Evolutionary conservation across 2,113 vertebrate genomes (phyloP).

Genomic region (Caretta caretta): DNA sequence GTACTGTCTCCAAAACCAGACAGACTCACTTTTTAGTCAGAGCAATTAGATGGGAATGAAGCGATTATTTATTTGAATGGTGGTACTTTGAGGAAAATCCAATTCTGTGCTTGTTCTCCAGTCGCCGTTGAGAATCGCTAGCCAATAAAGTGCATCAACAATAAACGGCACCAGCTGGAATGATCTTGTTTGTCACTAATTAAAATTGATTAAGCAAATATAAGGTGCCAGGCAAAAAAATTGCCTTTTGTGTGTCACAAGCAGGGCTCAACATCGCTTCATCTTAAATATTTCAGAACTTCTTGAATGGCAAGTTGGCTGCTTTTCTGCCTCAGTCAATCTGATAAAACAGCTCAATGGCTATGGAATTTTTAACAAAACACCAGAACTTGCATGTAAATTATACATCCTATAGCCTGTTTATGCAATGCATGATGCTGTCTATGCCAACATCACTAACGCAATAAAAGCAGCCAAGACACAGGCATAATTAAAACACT

Average conservation of each 20-base stretch:
- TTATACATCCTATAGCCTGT: background rate
- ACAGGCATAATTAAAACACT: background rate
- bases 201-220: constrained; percentile 28
- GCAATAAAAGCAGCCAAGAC: background rate
- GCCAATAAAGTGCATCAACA: background rate
- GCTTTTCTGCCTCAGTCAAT: background rate
- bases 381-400: background rate
- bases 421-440: background rate
- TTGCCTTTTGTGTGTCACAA: background rate
- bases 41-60: background rate
- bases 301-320: fast-evolving
- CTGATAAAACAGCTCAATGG: background rate
- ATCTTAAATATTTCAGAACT: background rate
- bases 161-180: background rate
- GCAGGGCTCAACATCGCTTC: background rate
- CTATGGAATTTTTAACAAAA: background rate
- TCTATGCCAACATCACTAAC: background rate
- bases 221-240: background rate
- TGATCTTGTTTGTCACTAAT: background rate
- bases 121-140: background rate
- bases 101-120: background rate
- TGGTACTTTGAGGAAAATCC: background rate
- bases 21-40: background rate
- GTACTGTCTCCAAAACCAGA: background rate
- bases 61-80: background rate